Percentiles rank a stretch among this genome's conserved stretches.
phyloP scores from a whole-genome alignment of 2,797 vertebrate genomes.

The Neopelma chrysocephalum region DNA sequence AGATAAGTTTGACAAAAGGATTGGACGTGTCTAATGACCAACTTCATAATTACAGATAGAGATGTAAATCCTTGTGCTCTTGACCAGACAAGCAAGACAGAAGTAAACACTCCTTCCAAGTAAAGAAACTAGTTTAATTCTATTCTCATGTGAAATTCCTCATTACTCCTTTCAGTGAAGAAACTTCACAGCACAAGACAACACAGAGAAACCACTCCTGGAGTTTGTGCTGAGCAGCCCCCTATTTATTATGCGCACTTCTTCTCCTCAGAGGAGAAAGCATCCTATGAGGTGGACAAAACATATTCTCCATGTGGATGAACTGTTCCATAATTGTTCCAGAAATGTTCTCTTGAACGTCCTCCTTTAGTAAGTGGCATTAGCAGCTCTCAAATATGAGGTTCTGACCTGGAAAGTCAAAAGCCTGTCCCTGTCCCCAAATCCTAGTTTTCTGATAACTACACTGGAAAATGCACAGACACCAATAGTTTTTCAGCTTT shows the following conservation, averaged over 20 bases:
- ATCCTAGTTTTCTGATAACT: background rate
- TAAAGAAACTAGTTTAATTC: background rate
- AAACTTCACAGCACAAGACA: background rate
- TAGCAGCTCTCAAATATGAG: background rate
- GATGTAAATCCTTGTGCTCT: background rate
- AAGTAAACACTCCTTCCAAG: background rate
- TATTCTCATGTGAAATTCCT: background rate
- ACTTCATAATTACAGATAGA: background rate
- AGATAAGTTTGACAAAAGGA: background rate
- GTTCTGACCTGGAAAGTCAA: background rate
- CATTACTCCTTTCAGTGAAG: background rate
- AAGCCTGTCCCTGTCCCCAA: background rate
- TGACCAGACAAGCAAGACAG: background rate
- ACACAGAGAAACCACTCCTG: background rate
- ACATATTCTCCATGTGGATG: background rate
- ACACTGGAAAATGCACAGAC: background rate
- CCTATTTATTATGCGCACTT: background rate
- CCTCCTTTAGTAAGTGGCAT: background rate
- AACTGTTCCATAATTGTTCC: background rate
- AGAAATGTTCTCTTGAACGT: accelerated
- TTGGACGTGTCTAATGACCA: slow-evolving; percentile 1
- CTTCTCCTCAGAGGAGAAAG: background rate
- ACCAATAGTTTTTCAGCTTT: background rate
- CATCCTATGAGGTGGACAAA: background rate
- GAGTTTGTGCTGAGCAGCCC: background rate